These are phyloP conservation scores for Albula glossodonta DNA, from an alignment of 2,113 vertebrate genomes.

Conservation along the genomic window DNA sequence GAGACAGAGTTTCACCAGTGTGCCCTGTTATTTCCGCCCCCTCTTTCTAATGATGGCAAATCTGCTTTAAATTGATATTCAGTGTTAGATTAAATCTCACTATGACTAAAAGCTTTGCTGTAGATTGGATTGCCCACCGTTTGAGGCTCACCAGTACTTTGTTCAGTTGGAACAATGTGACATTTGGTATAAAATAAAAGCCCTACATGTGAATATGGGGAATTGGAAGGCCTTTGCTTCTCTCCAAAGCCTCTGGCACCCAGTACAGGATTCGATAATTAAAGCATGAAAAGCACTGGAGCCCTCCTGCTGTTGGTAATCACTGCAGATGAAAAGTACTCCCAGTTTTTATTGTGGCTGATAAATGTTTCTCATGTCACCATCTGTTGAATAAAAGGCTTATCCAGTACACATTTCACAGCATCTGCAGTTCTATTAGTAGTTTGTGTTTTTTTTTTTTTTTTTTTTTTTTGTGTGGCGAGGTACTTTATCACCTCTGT, in stretches of 20 bases:
- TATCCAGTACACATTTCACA: background rate
- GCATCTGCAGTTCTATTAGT: background rate
- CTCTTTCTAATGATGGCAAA: background rate
- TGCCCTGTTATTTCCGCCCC: background rate
- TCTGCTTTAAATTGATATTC: background rate
- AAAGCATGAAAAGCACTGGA: background rate
- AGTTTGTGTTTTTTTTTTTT: background rate
- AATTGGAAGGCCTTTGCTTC: background rate
- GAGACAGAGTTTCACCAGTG: too few species aligned
- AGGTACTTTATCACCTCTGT: background rate
- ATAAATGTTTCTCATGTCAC: constrained; percentile 6
- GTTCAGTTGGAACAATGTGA: background rate
- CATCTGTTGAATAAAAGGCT: background rate
- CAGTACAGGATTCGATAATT: background rate
- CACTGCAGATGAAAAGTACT: background rate
- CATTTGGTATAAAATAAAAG: background rate
- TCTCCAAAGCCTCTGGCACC: constrained; percentile 9
- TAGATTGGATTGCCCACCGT: background rate
- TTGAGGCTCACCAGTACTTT: background rate
- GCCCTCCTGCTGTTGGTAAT: constrained; percentile 21
- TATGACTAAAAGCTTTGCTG: background rate
- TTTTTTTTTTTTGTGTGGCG: background rate
- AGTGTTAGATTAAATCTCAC: background rate
- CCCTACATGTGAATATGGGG: background rate
- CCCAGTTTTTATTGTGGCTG: background rate